Evolutionary conservation across 2,888 invertebrate species (phyloP).

Genomic region (Drosophila prostipennis): DNA sequence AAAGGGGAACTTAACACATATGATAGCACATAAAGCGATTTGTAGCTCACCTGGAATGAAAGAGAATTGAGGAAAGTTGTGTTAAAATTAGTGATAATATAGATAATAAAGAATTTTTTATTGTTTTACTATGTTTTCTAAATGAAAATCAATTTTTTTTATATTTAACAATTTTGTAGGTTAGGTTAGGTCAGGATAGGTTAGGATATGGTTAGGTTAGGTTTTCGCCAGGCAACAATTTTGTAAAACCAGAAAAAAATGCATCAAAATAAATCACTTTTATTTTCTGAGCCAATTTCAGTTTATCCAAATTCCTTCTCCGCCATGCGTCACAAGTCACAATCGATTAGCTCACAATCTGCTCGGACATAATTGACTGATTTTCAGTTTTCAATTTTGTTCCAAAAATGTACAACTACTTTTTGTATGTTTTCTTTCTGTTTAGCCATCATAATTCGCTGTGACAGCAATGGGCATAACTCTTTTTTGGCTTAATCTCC

Average conservation of each 20-base stretch:
- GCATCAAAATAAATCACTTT: slow-evolving; percentile 1
- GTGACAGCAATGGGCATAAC: slow-evolving; percentile 60
- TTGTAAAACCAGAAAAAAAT: too few relatives aligned
- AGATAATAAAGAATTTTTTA: too few relatives aligned
- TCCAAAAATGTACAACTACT: slow-evolving; percentile 15
- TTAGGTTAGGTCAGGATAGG: too few relatives aligned
- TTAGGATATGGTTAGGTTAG: too few relatives aligned
- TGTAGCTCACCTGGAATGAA: slow-evolving; percentile 51
- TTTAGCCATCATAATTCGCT: slow-evolving; percentile 57
- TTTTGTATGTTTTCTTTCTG: slow-evolving; percentile 19
- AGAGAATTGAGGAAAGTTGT: neutral
- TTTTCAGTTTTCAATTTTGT: slow-evolving; percentile 29
- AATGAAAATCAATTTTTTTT: too few relatives aligned
- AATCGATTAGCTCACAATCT: slow-evolving; percentile 23
- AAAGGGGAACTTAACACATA: neutral
- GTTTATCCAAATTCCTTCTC: neutral
- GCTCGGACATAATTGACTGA: slow-evolving; percentile 21
- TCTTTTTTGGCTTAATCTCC: slow-evolving; percentile 33
- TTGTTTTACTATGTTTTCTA: too few relatives aligned
- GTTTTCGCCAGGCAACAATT: too few relatives aligned
- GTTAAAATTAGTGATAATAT: too few relatives aligned
- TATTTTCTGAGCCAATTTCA: slow-evolving; percentile 8
- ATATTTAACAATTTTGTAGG: too few relatives aligned
- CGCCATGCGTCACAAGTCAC: slow-evolving; percentile 39
- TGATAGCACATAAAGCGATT: neutral